These are phyloP conservation scores for Agrenia bidenticulata DNA, from an alignment of 2,888 invertebrate genomes.

Conservation along the genomic window DNA sequence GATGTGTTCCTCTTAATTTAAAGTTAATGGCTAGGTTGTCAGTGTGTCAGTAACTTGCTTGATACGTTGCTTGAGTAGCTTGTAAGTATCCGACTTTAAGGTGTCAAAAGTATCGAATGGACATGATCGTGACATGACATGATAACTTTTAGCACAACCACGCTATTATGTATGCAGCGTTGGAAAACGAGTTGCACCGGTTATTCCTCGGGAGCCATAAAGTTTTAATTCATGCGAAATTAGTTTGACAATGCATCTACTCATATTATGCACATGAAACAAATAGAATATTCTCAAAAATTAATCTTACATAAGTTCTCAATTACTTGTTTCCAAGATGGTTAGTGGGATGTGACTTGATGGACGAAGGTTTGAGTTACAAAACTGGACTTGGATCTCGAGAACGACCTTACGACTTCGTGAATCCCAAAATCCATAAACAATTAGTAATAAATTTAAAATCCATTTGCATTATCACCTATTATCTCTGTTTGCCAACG, in stretches of 20 bases:
- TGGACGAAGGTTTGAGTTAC: too few species aligned
- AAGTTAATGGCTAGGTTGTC: constrained; percentile 4
- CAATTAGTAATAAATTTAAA: background rate
- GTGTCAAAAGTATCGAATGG: constrained; percentile 43
- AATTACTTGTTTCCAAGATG: background rate
- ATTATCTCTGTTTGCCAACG: too few species aligned
- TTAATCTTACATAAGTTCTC: constrained; percentile 18
- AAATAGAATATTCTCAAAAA: background rate
- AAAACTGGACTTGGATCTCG: background rate
- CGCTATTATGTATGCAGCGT: constrained; percentile 22
- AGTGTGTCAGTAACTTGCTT: constrained; percentile 21
- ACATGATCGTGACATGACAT: constrained; percentile 47
- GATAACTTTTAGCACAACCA: constrained; percentile 36
- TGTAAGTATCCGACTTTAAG: constrained; percentile 23
- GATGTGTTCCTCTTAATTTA: background rate
- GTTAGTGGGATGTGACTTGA: too few species aligned
- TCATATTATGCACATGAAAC: background rate
- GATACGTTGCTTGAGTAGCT: background rate
- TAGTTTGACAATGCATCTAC: constrained; percentile 36
- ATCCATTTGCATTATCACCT: too few species aligned
- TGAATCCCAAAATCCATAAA: background rate
- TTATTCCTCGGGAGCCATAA: constrained; percentile 25
- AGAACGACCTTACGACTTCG: background rate
- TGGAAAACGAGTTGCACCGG: constrained; percentile 43
- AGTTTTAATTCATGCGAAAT: constrained; percentile 36